Conservation (phyloP, 2,797 vertebrate species). For the Fistularia tabacaria region DNA sequence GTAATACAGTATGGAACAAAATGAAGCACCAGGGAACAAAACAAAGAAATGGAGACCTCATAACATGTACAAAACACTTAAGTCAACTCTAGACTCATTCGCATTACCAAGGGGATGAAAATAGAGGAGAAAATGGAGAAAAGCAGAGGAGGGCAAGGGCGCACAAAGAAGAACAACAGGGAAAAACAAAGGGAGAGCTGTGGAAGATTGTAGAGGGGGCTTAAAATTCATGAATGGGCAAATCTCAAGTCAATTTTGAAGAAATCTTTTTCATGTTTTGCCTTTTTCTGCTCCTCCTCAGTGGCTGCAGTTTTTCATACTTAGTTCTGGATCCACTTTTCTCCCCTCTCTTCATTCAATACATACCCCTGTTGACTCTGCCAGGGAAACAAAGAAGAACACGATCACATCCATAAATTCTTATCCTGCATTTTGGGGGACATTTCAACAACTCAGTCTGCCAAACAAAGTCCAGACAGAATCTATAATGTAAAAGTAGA, state of each 20-base stretch:
- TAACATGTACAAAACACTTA: slow-evolving; percentile 43
- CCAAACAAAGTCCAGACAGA: neutral
- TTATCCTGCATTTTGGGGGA: neutral
- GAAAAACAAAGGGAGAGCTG: neutral
- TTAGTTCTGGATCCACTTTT: neutral
- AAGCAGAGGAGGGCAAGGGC: slow-evolving; percentile 24
- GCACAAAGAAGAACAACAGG: slow-evolving; percentile 2
- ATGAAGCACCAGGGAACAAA: slow-evolving; percentile 40
- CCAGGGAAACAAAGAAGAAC: neutral
- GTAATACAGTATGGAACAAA: slow-evolving; percentile 23
- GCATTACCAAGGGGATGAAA: slow-evolving; percentile 41
- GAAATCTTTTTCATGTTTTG: no score
- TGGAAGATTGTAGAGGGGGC: neutral
- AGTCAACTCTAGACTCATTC: slow-evolving; percentile 46
- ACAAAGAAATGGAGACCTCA: slow-evolving; percentile 41
- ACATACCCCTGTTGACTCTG: neutral
- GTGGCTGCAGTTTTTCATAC: neutral
- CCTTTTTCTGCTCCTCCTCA: no score
- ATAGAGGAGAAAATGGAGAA: slow-evolving; percentile 34
- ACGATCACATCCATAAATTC: slow-evolving; percentile 2
- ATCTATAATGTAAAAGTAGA: slow-evolving; percentile 1
- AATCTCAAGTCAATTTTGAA: no score
- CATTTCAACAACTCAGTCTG: neutral
- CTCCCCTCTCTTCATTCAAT: neutral
- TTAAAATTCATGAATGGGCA: no score